These are phyloP conservation scores for Elysia chlorotica DNA, from an alignment of 1,140 invertebrate species.

Conservation along the genomic window DNA sequence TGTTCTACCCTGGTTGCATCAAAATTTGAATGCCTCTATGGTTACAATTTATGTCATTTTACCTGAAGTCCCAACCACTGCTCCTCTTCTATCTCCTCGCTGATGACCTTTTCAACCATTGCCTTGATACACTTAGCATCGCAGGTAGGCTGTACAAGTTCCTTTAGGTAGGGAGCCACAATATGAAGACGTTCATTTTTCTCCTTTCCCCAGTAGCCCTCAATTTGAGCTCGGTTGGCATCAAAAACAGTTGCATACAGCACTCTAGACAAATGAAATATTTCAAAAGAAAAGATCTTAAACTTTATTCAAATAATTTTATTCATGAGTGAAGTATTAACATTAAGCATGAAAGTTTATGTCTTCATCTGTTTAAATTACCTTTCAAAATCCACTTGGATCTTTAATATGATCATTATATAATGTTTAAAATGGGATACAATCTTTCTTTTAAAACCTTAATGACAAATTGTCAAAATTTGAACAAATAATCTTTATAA, in stretches of 20 bases:
- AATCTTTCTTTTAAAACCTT: too few relatives aligned
- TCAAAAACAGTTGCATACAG: conserved; percentile 30
- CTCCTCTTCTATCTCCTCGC: background rate
- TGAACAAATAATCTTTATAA: too few relatives aligned
- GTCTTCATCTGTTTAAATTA: background rate
- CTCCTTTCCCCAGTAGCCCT: conserved; percentile 28
- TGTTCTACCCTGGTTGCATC: background rate
- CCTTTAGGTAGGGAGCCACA: conserved; percentile 14
- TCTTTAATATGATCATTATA: background rate
- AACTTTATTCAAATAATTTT: background rate
- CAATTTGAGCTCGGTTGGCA: conserved; percentile 23
- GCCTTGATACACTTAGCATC: conserved; percentile 24
- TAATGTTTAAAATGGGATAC: too few relatives aligned
- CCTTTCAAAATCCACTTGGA: background rate
- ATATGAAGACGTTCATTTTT: conserved; percentile 32
- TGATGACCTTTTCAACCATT: conserved; percentile 3
- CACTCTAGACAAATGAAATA: conserved; percentile 26
- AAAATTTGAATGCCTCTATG: too few relatives aligned
- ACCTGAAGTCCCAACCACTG: conserved; percentile 45
- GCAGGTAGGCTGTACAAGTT: background rate
- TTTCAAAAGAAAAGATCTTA: background rate
- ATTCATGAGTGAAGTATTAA: background rate
- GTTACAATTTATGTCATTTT: conserved; percentile 6
- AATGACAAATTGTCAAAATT: too few relatives aligned
- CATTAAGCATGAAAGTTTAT: background rate